Evolutionary conservation across 2,888 invertebrate genomes (phyloP).

Genomic region (Scrobipalpa costella): DNA sequence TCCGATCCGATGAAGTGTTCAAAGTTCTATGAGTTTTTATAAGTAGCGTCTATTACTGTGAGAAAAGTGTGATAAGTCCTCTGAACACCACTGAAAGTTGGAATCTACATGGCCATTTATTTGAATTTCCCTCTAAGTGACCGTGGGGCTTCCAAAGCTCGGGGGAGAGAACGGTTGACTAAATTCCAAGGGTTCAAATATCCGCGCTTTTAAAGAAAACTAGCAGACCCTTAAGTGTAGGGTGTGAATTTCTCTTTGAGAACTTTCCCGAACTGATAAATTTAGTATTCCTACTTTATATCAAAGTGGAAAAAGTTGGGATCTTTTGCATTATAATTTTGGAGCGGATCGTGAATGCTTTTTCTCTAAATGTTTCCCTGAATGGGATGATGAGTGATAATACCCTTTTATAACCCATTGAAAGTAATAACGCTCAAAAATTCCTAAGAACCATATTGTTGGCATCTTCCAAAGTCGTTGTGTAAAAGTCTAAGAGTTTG

Average conservation of each 20-base stretch:
- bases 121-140: conserved; percentile 63
- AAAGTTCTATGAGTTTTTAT: not conserved
- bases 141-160: conserved; percentile 61
- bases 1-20: too few relatives aligned
- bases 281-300: conserved; percentile 25
- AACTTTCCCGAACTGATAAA: conserved; percentile 39
- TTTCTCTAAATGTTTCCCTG: not conserved
- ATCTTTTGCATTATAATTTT: not conserved
- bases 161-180: conserved; percentile 71
- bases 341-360: not conserved
- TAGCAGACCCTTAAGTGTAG: conserved; percentile 62
- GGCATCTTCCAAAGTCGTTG: not conserved
- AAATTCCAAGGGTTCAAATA: conserved; percentile 69
- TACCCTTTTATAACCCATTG: conserved; percentile 51
- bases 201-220: conserved; percentile 73
- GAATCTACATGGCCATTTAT: conserved; percentile 48
- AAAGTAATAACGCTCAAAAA: conserved; percentile 44
- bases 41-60: not conserved
- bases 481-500: conserved; percentile 41
- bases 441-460: conserved; percentile 53
- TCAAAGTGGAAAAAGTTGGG: conserved; percentile 7
- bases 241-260: conserved; percentile 72
- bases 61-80: not conserved
- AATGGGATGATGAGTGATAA: conserved; percentile 32
- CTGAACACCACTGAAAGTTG: not conserved